Conservation (phyloP, 2,888 invertebrate genomes). For the Cantharis rustica region DNA sequence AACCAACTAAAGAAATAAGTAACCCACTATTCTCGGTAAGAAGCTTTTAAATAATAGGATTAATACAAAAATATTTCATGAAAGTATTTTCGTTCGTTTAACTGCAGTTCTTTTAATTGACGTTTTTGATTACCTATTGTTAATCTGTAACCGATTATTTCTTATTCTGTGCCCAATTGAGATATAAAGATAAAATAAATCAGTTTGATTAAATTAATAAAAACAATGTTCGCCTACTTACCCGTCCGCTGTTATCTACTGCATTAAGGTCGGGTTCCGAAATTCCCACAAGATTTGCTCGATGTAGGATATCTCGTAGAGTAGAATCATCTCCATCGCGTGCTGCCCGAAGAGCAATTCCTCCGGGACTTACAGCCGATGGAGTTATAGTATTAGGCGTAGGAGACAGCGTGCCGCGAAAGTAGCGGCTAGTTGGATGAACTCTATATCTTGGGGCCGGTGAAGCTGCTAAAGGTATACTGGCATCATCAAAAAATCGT, state of each 20-base stretch:
- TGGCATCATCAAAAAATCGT: conserved; percentile 7
- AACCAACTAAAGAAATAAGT: background rate
- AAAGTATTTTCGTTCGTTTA: background rate
- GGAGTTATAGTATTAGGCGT: conserved; percentile 50
- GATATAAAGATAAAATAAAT: background rate
- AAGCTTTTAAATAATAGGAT: background rate
- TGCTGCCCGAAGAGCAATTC: conserved; percentile 58
- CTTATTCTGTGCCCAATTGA: background rate
- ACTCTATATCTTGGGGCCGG: conserved; percentile 48
- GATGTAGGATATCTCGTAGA: conserved; percentile 55
- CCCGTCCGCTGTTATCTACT: conserved; percentile 63
- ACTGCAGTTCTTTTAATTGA: background rate
- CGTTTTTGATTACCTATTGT: background rate
- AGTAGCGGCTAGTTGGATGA: conserved; percentile 53
- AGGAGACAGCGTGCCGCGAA: conserved; percentile 56
- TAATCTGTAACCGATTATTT: background rate
- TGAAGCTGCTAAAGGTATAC: conserved; percentile 46
- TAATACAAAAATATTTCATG: background rate
- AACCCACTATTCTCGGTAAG: background rate
- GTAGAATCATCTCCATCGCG: conserved; percentile 60
- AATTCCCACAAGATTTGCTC: conserved; percentile 52
- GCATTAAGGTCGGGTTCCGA: conserved; percentile 59
- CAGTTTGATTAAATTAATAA: background rate
- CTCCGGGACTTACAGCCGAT: conserved; percentile 47
- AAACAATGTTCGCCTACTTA: conserved; percentile 49